Evolutionary conservation across 2,888 invertebrate species (phyloP), one percentile per base, ranked within the genome.

Genomic region (Eubasilissa splendida): DNA sequence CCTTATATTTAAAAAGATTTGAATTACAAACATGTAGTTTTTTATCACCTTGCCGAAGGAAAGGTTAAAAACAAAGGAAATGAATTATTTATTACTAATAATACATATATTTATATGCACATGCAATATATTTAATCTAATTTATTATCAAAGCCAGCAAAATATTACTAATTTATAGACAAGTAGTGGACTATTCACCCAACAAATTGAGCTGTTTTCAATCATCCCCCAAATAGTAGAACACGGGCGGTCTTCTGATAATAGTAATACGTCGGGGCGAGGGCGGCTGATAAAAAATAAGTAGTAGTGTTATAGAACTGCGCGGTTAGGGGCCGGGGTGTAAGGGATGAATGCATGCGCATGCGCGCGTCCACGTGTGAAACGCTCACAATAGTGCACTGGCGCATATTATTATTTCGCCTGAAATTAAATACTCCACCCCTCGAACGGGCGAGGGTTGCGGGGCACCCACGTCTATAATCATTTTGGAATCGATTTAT

Each of bases 351-450:
- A 63, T 63, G 70, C 50, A 7, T 60, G 65, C 79, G 74, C 71
- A 70, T 56, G 77, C 78, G 78, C 77, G 80, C 82, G 80, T 71
- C 79, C 80, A 76, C 56, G 76, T 76, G 82, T 80, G 82, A 80
- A 77, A 59, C 59, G 77, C 56, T 54, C 75, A 83, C 83, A 79
- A 80, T 80, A 74, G 83, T 80, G 83, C 82, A 82, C 80, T 71
- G 82, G 82, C 82, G 83, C 83, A 83, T 83, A 80, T 74, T 82
- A 83, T 83, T 83, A 83, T 81, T 74, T 77, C 63, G 66, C 10
- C 70, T 73, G 80, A 81, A 82, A 83, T 82, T 83, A 83, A 83
- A 83, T 80, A 80, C 66, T 56, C 77, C 42, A 58, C 12, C 31
- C 68, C 77, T 56, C 33, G 56, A 56, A 14, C 31, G 78, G 71